A percentile compares a stretch with the other conserved stretches of the same genome.
Conservation (phyloP, 2,888 invertebrate genomes). For the Mactromeris polynyma region DNA sequence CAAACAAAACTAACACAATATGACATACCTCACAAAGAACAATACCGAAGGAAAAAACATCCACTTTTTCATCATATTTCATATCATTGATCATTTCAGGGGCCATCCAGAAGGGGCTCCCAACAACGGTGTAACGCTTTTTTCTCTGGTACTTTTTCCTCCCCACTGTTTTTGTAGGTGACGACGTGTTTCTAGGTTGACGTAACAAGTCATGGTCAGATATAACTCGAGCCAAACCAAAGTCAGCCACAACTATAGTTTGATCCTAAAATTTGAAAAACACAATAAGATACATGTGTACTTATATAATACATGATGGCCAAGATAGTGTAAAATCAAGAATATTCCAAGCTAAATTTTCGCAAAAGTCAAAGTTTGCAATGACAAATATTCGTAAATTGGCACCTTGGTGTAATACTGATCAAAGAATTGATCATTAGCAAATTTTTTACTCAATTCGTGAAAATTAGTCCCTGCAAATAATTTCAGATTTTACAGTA, state of each 20-base stretch:
- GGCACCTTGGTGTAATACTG: no score
- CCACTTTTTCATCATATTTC: slow-evolving; percentile 98
- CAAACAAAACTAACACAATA: no score
- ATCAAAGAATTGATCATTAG: no score
- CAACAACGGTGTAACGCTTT: slow-evolving; percentile 97
- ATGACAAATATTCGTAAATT: no score
- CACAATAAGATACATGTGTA: background rate
- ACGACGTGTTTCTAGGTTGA: slow-evolving; percentile 65
- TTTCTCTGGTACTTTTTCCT: slow-evolving; percentile 91
- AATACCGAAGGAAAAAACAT: slow-evolving; percentile 98
- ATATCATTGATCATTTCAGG: slow-evolving; percentile 99
- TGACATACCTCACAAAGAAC: slow-evolving; percentile 94
- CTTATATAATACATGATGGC: no score
- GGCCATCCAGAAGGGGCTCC: slow-evolving; percentile 99
- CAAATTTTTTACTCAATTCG: no score
- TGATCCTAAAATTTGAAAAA: slow-evolving; percentile 90
- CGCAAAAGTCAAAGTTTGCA: no score
- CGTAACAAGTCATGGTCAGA: slow-evolving; percentile 73
- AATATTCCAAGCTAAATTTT: no score
- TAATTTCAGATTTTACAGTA: no score
- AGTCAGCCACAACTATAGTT: slow-evolving; percentile 97
- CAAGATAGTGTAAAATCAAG: no score
- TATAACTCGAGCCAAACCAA: slow-evolving; percentile 93
- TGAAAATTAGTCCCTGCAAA: no score
- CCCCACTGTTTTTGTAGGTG: slow-evolving; percentile 50